Evolutionary conservation across 2,113 vertebrate species (phyloP), one percentile per base, ranked within the genome.

Genomic region (Dinomys branickii): DNA sequence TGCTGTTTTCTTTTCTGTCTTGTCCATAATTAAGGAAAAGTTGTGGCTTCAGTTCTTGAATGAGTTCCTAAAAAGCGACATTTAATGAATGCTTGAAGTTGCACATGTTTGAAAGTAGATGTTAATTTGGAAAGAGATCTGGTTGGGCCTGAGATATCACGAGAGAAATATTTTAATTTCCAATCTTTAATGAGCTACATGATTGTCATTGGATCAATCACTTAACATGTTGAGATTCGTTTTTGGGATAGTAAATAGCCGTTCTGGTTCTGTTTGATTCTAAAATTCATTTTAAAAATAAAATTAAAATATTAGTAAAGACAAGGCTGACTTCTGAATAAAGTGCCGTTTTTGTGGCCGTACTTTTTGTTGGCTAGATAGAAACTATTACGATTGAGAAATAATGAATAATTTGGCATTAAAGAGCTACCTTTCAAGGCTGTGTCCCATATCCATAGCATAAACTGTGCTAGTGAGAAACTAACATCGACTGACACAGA

Each of bases 341-440:
- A 16, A 93, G 92, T 50, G 3, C n/a, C n/a, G n/a, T 61, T 84
- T 95, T 94, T 44, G 41, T 69, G 65, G 71, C 88, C 38, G 63
- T 65, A 80, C 30, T 50, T 80, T 61, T 94, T 65, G 80, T n/a
- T 94, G 63, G 6, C n/a, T 88, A 93, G 67, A 92, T 56, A 58
- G 84, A 85, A 97, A 67, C 13, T 54, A 90, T n/a, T 59, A 54
- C 4, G 10, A 97, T 1, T 19, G 33, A 24, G 85, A 97, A 94
- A 83, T 71, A 96, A 47, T 61, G 61, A 90, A 94, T 82, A 81
- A 69, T 35, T 47, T 97, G 96, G 63, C 59, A 89, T 65, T 87
- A 69, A 47, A 95, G 97, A 94, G 73, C 50, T 96, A 52, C 65
- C 96, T 97, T 96, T 47, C 88, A 96, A 94, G 80, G 77, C 59